These are phyloP conservation scores for Rhyzopertha dominica DNA, from an alignment of 1,140 invertebrate species.

Conservation along the genomic window DNA sequence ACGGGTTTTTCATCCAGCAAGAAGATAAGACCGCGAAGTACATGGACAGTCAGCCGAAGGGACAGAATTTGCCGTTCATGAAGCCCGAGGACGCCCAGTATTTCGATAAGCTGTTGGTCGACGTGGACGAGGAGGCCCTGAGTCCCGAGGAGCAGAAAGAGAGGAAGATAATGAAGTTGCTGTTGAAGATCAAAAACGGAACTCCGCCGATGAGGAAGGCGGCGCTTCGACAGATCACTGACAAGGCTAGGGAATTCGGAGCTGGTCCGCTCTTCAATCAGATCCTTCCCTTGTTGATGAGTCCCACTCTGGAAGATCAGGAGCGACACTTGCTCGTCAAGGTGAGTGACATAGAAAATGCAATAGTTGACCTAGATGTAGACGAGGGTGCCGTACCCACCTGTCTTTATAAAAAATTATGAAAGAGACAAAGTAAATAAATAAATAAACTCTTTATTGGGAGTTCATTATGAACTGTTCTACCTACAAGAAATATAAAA, in stretches of 20 bases:
- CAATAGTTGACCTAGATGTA: no score
- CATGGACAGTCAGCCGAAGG: slow-evolving; percentile 94
- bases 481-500: no score
- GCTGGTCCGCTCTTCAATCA: slow-evolving; percentile 98
- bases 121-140: slow-evolving; percentile 95
- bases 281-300: slow-evolving; percentile 97
- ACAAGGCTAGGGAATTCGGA: slow-evolving; percentile 97
- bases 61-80: slow-evolving; percentile 91
- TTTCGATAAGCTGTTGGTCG: slow-evolving; percentile 96
- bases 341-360: no score
- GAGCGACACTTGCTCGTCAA: slow-evolving; percentile 99
- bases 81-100: slow-evolving; percentile 99
- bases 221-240: slow-evolving; percentile 94
- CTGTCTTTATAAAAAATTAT: no score
- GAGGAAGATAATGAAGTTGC: slow-evolving; percentile 97
- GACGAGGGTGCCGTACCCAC: no score
- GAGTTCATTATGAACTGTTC: no score
- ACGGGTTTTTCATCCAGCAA: slow-evolving; percentile 94
- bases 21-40: slow-evolving; percentile 82
- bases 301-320: slow-evolving; percentile 98
- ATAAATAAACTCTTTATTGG: no score
- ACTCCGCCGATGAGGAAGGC: slow-evolving; percentile 99
- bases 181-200: slow-evolving; percentile 99
- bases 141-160: slow-evolving; percentile 97
- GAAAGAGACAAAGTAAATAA: no score